Conservation (phyloP, 1,140 invertebrate genomes). For the Cyphomyrmex costatus region DNA sequence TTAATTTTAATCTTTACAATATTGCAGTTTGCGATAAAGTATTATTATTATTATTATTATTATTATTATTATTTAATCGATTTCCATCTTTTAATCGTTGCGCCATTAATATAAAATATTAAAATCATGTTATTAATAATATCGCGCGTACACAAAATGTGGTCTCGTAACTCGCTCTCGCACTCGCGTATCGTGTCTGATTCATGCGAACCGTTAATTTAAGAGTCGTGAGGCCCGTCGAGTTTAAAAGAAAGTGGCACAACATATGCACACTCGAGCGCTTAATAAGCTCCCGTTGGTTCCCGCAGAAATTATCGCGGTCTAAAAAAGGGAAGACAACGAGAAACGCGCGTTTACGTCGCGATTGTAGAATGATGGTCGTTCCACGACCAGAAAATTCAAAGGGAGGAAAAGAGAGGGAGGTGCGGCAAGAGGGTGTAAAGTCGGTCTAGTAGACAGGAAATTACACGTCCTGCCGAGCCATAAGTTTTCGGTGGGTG, state of each 20-base stretch:
- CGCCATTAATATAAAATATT: background rate
- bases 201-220: constrained; percentile 73
- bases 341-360: background rate
- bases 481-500: constrained; percentile 70
- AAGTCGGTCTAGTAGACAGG: constrained; percentile 78
- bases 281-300: constrained; percentile 71
- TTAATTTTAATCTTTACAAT: too few species aligned
- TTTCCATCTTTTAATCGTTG: background rate
- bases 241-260: constrained; percentile 52
- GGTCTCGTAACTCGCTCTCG: background rate
- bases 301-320: constrained; percentile 24
- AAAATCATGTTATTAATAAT: background rate
- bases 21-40: too few species aligned
- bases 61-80: too few species aligned
- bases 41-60: too few species aligned
- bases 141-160: background rate
- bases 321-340: constrained; percentile 4
- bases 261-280: constrained; percentile 68
- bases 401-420: background rate
- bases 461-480: constrained; percentile 82
- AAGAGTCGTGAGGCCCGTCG: constrained; percentile 47
- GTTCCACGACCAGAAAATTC: constrained; percentile 42
- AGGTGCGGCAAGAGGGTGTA: background rate
- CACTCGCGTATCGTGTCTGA: constrained; percentile 55
- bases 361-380: constrained; percentile 37